A percentile compares a stretch with the other conserved stretches of the same genome.
phyloP scores from a whole-genome alignment of 2,888 invertebrate species.

The Abrostola tripartita region DNA sequence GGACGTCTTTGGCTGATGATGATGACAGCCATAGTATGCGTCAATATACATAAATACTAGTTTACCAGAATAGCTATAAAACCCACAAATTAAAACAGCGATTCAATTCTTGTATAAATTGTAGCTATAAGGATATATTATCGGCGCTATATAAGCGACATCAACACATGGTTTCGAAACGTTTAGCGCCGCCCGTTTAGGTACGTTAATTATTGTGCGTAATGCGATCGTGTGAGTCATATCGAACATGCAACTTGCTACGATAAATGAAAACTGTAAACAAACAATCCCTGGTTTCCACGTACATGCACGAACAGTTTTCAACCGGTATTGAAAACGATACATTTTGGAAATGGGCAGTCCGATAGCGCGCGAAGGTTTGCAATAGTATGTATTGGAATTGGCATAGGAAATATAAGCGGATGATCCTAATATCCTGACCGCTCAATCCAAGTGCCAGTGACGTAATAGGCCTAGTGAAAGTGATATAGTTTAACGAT shows the following conservation, averaged over 20 bases:
- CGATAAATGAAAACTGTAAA: slow-evolving; percentile 13
- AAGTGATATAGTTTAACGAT: slow-evolving; percentile 16
- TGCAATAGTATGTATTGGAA: background rate
- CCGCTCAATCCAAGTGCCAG: slow-evolving; percentile 16
- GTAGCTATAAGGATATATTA: no score
- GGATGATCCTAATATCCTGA: slow-evolving; percentile 27
- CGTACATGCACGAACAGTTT: slow-evolving; percentile 2
- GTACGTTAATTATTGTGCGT: slow-evolving; percentile 18
- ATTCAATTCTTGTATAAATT: no score
- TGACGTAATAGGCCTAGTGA: background rate
- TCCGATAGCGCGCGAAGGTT: background rate
- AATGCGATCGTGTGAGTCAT: slow-evolving; percentile 18
- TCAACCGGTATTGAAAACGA: slow-evolving; percentile 17
- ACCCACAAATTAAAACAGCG: no score
- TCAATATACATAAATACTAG: no score
- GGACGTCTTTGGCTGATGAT: no score
- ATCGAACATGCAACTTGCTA: slow-evolving; percentile 7
- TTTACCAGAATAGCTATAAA: no score
- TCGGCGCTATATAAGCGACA: no score
- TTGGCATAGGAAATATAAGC: slow-evolving; percentile 20
- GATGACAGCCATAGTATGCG: no score
- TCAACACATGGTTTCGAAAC: slow-evolving; percentile 5
- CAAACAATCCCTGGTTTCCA: slow-evolving; percentile 14
- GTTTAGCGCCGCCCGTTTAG: slow-evolving; percentile 15
- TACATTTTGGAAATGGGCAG: slow-evolving; percentile 19